A percentile compares a stretch with the other conserved stretches of the same genome.
These are phyloP conservation scores for Machaerirhynchus nigripectus DNA, from an alignment of 2,113 vertebrate species.

Conservation along the genomic window DNA sequence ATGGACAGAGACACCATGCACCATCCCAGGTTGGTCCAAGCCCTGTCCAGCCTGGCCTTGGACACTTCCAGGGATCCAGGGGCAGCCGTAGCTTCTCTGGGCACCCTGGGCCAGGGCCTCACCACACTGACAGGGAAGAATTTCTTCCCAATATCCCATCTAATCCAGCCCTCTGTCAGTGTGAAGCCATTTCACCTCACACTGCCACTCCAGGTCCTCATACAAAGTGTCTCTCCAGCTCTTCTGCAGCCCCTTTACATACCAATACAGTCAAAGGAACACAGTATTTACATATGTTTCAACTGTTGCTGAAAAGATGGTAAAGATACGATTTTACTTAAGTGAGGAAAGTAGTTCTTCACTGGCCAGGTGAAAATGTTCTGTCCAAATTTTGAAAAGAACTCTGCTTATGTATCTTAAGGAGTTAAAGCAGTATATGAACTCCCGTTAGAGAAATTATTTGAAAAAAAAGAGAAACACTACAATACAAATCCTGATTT, in stretches of 20 bases:
- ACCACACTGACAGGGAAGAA: neutral
- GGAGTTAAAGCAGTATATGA: neutral
- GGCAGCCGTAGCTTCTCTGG: neutral
- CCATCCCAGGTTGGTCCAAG: rapidly evolving
- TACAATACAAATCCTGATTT: neutral
- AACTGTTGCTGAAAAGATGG: neutral
- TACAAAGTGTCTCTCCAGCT: neutral
- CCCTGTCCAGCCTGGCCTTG: neutral
- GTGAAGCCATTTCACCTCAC: neutral
- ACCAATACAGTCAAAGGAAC: neutral
- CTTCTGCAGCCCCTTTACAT: neutral
- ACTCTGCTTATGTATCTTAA: too few species aligned
- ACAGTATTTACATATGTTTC: neutral
- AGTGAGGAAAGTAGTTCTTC: neutral
- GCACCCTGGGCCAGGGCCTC: neutral
- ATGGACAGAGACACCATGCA: neutral
- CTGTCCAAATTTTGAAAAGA: neutral
- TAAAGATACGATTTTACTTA: neutral
- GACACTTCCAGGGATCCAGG: neutral
- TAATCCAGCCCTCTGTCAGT: neutral
- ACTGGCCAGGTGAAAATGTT: neutral
- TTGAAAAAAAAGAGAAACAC: neutral
- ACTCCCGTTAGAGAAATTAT: neutral
- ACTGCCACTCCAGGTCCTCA: neutral
- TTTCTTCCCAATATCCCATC: rapidly evolving